Base-by-base conservation (phyloP, 1,140 invertebrate species). In the Euura saliciscinereae region DNA sequence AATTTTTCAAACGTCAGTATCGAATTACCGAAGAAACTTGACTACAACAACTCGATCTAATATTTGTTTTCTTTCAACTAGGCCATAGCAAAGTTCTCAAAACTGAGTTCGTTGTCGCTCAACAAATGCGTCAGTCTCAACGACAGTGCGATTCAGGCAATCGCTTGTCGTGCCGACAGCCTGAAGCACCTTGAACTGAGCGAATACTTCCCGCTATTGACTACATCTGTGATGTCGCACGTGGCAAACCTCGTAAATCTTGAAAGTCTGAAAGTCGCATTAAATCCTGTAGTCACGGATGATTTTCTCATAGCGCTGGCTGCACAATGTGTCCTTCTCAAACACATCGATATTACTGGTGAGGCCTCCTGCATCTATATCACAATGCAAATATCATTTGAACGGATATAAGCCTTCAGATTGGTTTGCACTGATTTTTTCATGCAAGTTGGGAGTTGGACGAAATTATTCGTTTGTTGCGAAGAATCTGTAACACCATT, bases 1-100 rank as follows among this genome's bases (percentile, higher is more conserved):
- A 51, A 79, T 68, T 77, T 85, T 71, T 75, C 74, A n/a, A 75
- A 66, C 11, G 85, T 85, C 80, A 77, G 74, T 70, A 13, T 44
- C 66, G 69, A 4, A 8, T 46, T 28, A 28, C 28, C 28, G 28
- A 11, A 28, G 28, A 28, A 28, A 28, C 28, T 28, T 28, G 28
- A 28, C 28, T 28, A 28, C 28, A 28, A 28, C 28, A 28, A 28
- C 28, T 28, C 13, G 6, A 3, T 11, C 11, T 44, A 43, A 71
- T 42, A 6, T 13, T 46, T 71, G 43, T 71, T 67, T 4, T 43
- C 44, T 43, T 68, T 66, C 43, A 66, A 59, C n/a, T 44, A 84
- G 83, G 81, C 75, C 46, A 64, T 84, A 13, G 11, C 28, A 28
- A 78, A 70, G 11, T 73, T 84, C 5, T 10, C 72, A 28, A 78